A percentile compares a stretch with the other conserved stretches of the same genome.
phyloP scores from a whole-genome alignment of 2,888 invertebrate genomes.

The Gymnosoma rotundatum region DNA sequence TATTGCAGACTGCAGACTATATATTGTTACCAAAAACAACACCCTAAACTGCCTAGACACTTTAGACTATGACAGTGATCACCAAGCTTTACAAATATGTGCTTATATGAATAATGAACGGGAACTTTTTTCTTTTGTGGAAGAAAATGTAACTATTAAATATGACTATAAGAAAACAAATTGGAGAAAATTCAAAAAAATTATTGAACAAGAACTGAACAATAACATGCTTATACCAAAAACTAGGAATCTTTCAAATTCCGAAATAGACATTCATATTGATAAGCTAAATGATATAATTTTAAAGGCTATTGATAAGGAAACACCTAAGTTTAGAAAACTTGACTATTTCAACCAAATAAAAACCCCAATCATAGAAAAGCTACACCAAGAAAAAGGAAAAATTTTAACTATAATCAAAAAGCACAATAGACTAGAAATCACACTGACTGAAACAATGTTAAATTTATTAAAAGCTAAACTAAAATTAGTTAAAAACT shows the following conservation, averaged over 20 bases:
- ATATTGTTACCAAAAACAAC: no score
- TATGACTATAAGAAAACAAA: not conserved
- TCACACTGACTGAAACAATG: not conserved
- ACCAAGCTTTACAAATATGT: not conserved
- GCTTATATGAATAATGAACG: not conserved
- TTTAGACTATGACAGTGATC: no score
- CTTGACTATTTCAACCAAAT: not conserved
- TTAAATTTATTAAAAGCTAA: slow-evolving; percentile 2
- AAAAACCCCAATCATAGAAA: not conserved
- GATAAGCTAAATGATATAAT: slow-evolving; percentile 6
- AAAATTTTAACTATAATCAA: not conserved
- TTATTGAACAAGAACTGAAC: no score
- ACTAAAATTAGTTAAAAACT: slow-evolving; percentile 15
- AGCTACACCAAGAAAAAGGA: not conserved
- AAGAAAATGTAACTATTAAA: not conserved
- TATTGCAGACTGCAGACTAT: no score
- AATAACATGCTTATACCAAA: no score
- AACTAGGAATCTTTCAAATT: slow-evolving; percentile 10
- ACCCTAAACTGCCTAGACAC: no score
- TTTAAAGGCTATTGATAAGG: not conserved
- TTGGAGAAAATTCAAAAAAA: not conserved
- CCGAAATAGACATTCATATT: not conserved
- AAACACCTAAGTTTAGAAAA: not conserved
- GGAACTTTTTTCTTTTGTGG: not conserved
- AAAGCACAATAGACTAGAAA: not conserved